Evolutionary conservation across 2,113 vertebrate genomes (phyloP), one percentile per base, ranked within the genome.

Genomic region (Recurvirostra avosetta): DNA sequence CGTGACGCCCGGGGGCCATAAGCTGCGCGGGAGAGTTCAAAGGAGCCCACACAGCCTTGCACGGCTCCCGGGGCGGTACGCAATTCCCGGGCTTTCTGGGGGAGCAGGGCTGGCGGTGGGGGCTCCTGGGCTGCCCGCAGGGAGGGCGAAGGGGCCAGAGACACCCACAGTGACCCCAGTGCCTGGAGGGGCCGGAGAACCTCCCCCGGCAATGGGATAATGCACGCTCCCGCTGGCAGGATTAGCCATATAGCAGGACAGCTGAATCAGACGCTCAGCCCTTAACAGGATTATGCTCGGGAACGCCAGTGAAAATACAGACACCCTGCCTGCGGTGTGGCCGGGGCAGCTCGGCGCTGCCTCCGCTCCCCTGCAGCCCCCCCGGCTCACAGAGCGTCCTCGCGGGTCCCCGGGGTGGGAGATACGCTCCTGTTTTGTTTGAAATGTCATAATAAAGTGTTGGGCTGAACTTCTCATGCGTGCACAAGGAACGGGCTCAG

Each of bases 261-360:
- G 95, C 96, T 96, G 95, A 96, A 96, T 87, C 94, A 93, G 94
- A 75, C 43, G 19, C 94, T 84, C 93, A 15, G 91, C 91, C 88
- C 62, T 72, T 74, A 90, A 95, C 92, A 30, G 97, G 95, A 97
- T 97, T 97, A 95, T 15, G 68, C 85, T 25, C 21, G 61, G 94
- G 94, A 87, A 58, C 15, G 21, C 81, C 89, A 74, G 5, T 63
- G 91, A 49, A 89, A 96, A 95, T 83, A 53, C 94, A 94, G 92
- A 80, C 91, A 86, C 86, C 61, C 79, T 15, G 95, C 65, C 71
- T 30, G 41, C 8, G 12, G 47, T 30, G 74, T 22, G 22, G 49
- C 49, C 21, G 47, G 47, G 47, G 47, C 47, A 49, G 47, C 47
- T 22, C 21, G 22, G 49, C 22, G 22, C 76, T 29, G 86, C 29